A percentile compares a stretch with the other conserved stretches of the same genome.
Conservation (phyloP, 2,888 invertebrate species). For the Trissolcus brochymenae region DNA sequence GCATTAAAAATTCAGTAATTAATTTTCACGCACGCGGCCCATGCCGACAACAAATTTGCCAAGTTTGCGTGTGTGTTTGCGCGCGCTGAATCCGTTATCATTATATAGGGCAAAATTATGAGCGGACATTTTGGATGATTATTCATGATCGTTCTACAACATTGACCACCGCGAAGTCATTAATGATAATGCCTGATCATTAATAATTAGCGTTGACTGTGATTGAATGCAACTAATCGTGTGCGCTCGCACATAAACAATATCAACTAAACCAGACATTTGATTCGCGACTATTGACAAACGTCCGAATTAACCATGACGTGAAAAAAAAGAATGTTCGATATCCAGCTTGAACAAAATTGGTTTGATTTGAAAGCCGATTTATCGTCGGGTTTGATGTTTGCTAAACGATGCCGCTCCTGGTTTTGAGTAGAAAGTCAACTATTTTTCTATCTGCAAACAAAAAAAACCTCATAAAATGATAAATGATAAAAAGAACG, state of each 20-base stretch:
- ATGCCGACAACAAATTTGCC: background rate
- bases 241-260: slow-evolving; percentile 2
- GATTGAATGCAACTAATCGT: slow-evolving; percentile 21
- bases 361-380: no score
- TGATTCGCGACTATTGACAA: background rate
- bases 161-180: slow-evolving; percentile 21
- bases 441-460: no score
- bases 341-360: background rate
- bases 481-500: no score
- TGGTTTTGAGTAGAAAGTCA: no score
- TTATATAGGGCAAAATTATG: slow-evolving; percentile 5
- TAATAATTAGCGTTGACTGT: slow-evolving; percentile 27
- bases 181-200: slow-evolving; percentile 32
- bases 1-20: slow-evolving; percentile 4
- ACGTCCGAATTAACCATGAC: background rate
- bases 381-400: no score
- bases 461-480: no score
- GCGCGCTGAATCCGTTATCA: background rate
- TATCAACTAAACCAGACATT: background rate
- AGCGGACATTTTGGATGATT: slow-evolving; percentile 9
- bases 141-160: slow-evolving; percentile 25
- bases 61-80: background rate
- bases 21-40: slow-evolving; percentile 1
- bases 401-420: no score
- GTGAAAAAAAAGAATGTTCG: slow-evolving; percentile 1